phyloP scores from a whole-genome alignment of 2,113 vertebrate genomes.

The Gnathonemus echidnorhynchus region DNA sequence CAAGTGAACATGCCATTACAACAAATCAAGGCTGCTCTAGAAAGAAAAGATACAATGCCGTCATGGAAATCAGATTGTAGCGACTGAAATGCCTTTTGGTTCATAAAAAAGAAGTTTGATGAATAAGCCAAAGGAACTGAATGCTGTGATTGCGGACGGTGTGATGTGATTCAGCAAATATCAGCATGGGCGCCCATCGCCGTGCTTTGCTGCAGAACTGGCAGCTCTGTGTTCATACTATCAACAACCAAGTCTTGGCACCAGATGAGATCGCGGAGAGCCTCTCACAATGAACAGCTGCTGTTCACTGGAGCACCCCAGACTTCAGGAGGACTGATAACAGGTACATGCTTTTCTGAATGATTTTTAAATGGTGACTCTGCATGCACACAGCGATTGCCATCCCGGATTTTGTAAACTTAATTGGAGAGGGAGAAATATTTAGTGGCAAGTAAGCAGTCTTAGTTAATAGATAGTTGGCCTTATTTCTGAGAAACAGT shows the following conservation, averaged over 20 bases:
- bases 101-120: constrained; percentile 14
- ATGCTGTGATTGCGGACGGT: constrained; percentile 30
- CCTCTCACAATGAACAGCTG: not conserved
- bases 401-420: too few relatives aligned
- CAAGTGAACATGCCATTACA: not conserved
- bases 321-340: not conserved
- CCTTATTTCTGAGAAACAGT: not conserved
- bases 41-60: constrained; percentile 53
- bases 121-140: constrained; percentile 22
- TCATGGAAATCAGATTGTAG: constrained; percentile 50
- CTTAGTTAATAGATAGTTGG: not conserved
- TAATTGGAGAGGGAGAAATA: not conserved
- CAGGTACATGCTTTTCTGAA: not conserved
- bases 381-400: not conserved
- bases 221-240: not conserved
- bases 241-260: not conserved
- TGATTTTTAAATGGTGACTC: not conserved
- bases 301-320: not conserved
- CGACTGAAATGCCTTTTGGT: constrained; percentile 44
- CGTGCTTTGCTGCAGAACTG: not conserved
- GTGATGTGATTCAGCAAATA: constrained; percentile 3
- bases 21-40: not conserved
- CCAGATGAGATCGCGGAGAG: not conserved
- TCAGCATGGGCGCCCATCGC: not conserved
- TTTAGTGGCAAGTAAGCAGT: not conserved